These are phyloP conservation scores for Clarias fuscus DNA, from an alignment of 2,797 vertebrate species.

Conservation along the genomic window DNA sequence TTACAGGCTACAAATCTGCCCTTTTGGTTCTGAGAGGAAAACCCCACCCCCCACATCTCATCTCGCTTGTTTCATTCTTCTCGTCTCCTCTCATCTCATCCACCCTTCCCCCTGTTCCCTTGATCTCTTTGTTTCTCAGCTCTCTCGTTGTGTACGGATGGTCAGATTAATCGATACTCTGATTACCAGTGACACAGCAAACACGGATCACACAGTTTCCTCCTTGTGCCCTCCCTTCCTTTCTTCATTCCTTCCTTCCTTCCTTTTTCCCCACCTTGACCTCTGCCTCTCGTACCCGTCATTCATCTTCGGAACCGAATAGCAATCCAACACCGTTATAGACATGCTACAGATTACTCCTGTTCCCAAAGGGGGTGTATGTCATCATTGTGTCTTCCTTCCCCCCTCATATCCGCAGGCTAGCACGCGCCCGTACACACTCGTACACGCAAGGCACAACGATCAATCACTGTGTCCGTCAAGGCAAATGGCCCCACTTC, in stretches of 20 bases:
- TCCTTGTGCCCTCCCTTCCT: background rate
- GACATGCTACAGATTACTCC: conserved; percentile 57
- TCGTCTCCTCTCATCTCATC: conserved; percentile 11
- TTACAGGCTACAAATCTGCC: conserved; percentile 19
- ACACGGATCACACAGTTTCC: conserved; percentile 44
- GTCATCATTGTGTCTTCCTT: conserved; percentile 43
- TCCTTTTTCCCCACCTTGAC: background rate
- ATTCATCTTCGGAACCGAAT: conserved; percentile 54
- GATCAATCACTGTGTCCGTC: conserved; percentile 59
- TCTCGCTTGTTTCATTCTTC: conserved; percentile 9
- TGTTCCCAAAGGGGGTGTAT: conserved; percentile 48
- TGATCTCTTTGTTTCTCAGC: conserved; percentile 42
- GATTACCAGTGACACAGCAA: conserved; percentile 57
- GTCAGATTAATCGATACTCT: conserved; percentile 59
- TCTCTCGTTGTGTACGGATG: conserved; percentile 21
- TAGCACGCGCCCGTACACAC: conserved; percentile 17
- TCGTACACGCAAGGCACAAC: conserved; percentile 27
- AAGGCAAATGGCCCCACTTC: conserved; percentile 40
- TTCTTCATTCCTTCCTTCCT: background rate
- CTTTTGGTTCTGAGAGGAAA: conserved; percentile 20
- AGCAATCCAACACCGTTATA: conserved; percentile 53
- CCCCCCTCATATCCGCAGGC: background rate
- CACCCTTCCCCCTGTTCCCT: conserved; percentile 11
- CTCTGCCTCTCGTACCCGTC: conserved; percentile 16
- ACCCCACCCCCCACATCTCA: conserved; percentile 14